phyloP scores from a whole-genome alignment of 2,888 invertebrate species.

The Hyposoter didymator region DNA sequence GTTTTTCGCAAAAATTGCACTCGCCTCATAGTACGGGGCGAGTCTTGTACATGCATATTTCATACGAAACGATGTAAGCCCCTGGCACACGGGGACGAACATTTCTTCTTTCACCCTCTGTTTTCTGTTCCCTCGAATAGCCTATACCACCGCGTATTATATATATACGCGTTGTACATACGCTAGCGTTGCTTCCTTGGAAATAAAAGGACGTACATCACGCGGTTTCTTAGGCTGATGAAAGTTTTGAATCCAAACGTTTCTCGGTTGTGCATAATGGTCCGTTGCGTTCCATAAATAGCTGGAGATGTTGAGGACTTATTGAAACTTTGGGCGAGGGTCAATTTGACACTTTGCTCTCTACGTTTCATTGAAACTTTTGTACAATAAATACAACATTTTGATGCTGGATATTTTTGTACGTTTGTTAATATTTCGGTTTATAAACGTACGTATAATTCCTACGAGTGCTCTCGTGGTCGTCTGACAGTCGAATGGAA shows the following conservation, averaged over 20 bases:
- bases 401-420: background rate
- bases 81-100: slow-evolving; percentile 72
- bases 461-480: background rate
- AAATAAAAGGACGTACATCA: slow-evolving; percentile 11
- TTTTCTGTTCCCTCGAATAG: slow-evolving; percentile 42
- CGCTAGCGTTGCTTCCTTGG: background rate
- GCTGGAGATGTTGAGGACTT: background rate
- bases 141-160: slow-evolving; percentile 4
- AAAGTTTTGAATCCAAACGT: background rate
- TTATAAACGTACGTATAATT: slow-evolving; percentile 1
- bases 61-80: slow-evolving; percentile 77
- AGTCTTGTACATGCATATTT: slow-evolving; percentile 81
- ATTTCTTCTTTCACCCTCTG: slow-evolving; percentile 68
- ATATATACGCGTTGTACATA: background rate
- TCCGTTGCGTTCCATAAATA: background rate
- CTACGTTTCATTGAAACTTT: background rate
- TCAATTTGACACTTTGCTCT: background rate
- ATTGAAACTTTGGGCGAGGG: background rate
- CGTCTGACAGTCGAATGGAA: slow-evolving; percentile 25
- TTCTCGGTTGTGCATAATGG: background rate
- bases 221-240: slow-evolving; percentile 1
- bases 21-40: slow-evolving; percentile 56
- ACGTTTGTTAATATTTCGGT: background rate
- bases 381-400: background rate
- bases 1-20: slow-evolving; percentile 79